Base-by-base conservation (phyloP, 2,113 vertebrate genomes). In the Zapornia atra region DNA sequence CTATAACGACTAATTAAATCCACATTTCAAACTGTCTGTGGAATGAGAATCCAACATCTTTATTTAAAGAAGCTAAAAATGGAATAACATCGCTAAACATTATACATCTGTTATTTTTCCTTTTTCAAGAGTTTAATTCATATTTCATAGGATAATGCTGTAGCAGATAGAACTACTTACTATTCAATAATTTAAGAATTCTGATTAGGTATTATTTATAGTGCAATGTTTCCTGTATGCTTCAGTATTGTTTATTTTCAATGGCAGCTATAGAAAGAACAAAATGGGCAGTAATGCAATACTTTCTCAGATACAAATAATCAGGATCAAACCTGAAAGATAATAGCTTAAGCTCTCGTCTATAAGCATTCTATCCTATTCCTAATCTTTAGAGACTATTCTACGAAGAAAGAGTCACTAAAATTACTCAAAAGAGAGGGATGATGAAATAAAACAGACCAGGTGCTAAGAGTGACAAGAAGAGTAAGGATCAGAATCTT, bases 1-100 rank as follows among this genome's bases (percentile, higher is more conserved):
- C 48, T 56, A 76, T 94, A 91, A 25, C 11, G 16, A 77, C 64
- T 66, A 81, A 94, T 91, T 94, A 91, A 90, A 85, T 85, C 26
- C 48, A 82, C 57, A 65, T 91, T 93, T 84, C 24, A 91, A 85
- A 69, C 26, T 42, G 51, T 14, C 69, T 78, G 13, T 34, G 15
- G 48, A 90, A 93, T 79, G 20, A 82, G 53, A 91, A 79, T 56
- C 6, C 25, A 78, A 29, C 6, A 26, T 82, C n/a, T 84, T 81
- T 87, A 91, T 50, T 48, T 53, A 88, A 75, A 92, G 46, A 92
- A 59, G 29, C 1, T 87, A 44, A 90, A 82, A 87, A 76, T 56
- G 12, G 26, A 82, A 79, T 38, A 88, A 11, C 34, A 53, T 44
- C 82, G 34, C 57, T 69, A 57, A 91, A 93, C 20, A 72, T 93